A percentile compares a stretch with the other conserved stretches of the same genome.
phyloP scores from a whole-genome alignment of 2,888 invertebrate genomes.

The Oxytorus armatus region DNA sequence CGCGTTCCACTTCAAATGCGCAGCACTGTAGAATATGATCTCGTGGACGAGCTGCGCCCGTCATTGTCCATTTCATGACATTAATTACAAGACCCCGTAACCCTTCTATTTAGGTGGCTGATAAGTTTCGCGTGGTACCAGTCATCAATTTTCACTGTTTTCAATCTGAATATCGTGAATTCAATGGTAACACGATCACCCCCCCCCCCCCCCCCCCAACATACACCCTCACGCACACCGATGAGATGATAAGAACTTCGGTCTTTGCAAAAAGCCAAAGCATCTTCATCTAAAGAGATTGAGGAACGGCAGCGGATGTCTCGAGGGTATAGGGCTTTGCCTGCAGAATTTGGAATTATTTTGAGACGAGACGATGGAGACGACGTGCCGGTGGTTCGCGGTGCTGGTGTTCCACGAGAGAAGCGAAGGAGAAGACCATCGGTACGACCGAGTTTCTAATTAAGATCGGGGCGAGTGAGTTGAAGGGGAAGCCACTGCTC shows the following conservation, averaged over 20 bases:
- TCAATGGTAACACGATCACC: constrained; percentile 17
- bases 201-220: neutral
- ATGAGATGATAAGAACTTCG: constrained; percentile 8
- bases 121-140: constrained; percentile 11
- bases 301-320: constrained; percentile 37
- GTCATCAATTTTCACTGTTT: constrained; percentile 1
- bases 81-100: constrained; percentile 79
- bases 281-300: constrained; percentile 11
- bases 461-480: constrained; percentile 62
- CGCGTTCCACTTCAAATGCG: no score
- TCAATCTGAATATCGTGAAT: constrained; percentile 32
- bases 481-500: constrained; percentile 37
- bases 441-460: constrained; percentile 66
- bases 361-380: constrained; percentile 44
- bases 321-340: constrained; percentile 46
- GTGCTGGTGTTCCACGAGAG: constrained; percentile 47
- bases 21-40: constrained; percentile 64
- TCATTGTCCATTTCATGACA: constrained; percentile 75
- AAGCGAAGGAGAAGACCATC: constrained; percentile 36
- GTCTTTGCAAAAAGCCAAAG: neutral
- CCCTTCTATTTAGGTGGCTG: neutral
- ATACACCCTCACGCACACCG: neutral
- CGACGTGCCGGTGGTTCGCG: constrained; percentile 38
- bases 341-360: constrained; percentile 58
- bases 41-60: constrained; percentile 47